Evolutionary conservation across 2,888 invertebrate genomes (phyloP).

Genomic region (Drosophila dives): DNA sequence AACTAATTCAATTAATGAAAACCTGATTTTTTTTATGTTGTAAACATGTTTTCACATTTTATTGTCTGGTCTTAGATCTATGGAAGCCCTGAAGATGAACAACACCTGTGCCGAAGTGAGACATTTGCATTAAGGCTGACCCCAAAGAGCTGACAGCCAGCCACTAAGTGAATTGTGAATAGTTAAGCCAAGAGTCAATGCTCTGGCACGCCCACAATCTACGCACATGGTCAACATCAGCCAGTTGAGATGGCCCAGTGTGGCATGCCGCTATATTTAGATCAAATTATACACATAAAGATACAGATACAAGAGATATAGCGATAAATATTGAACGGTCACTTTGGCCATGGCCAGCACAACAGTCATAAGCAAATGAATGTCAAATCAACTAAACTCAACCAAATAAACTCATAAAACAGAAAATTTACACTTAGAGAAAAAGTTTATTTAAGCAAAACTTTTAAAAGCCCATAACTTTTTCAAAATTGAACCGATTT

Average conservation of each 20-base stretch:
- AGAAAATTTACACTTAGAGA: slow-evolving; percentile 10
- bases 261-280: slow-evolving; percentile 66
- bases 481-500: background rate
- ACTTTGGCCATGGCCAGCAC: slow-evolving; percentile 56
- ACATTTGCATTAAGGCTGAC: slow-evolving; percentile 55
- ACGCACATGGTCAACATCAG: slow-evolving; percentile 66
- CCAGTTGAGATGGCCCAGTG: slow-evolving; percentile 44
- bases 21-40: background rate
- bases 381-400: slow-evolving; percentile 55
- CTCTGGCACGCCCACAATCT: slow-evolving; percentile 61
- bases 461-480: background rate
- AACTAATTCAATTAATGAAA: slow-evolving; percentile 1
- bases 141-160: slow-evolving; percentile 34
- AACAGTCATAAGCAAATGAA: slow-evolving; percentile 52
- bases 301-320: slow-evolving; percentile 28
- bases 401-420: slow-evolving; percentile 4
- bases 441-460: background rate
- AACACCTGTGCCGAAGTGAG: slow-evolving; percentile 17
- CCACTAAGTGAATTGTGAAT: slow-evolving; percentile 56
- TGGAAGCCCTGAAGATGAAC: slow-evolving; percentile 1
- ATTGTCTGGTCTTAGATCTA: slow-evolving; percentile 15
- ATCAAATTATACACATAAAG: slow-evolving; percentile 37
- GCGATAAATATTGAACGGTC: slow-evolving; percentile 49
- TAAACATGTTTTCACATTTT: slow-evolving; percentile 15
- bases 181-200: slow-evolving; percentile 31